Base-by-base conservation (phyloP, 2,888 invertebrate species). In the Tenthredo livida region DNA sequence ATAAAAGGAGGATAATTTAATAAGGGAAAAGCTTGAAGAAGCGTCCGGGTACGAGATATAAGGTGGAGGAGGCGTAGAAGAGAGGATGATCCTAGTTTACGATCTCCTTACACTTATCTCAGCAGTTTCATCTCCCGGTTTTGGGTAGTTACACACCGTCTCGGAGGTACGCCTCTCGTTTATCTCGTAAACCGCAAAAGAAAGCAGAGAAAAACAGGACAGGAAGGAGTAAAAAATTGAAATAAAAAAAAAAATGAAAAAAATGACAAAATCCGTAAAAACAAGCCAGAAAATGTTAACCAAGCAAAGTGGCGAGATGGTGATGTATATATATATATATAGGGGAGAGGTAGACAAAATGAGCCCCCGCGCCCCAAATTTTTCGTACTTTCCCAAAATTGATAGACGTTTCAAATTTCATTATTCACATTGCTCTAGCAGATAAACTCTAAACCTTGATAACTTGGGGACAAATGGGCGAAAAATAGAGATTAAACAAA, bases 11-110 rank as follows among this genome's bases (percentile, higher is more conserved):
- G 54, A 54, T 54, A 54, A 54, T 54, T 54, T 54, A 54, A 54
- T 54, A 54, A 54, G 54, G 54, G n/a, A 54, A 54, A 54, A 54
- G 54, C 54, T 54, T 54, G 54, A 54, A 54, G 54, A 54, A 54
- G n/a, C 54, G 54, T 54, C 54, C 54, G 54, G 54, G 54, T 54
- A 54, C 10, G n/a, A 7, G 54, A 54, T 17, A n/a, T n/a, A 54
- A 37, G 70, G 5, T 3, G n/a, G 33, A 70, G n/a, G 37, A 37
- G 25, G 37, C 21, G 70, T 70, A 37, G 33, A 70, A 33, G 70
- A 75, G 47, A 21, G 43, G 47, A 75, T 47, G 75, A 75, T 75
- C 75, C 75, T 47, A 75, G 25, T 75, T 75, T 75, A 75, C 75
- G 75, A 47, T 75, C 43, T 75, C 47, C 7, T 47, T 70, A 70